phyloP scores from a whole-genome alignment of 2,888 invertebrate genomes.

The Marronus borbonicus region DNA sequence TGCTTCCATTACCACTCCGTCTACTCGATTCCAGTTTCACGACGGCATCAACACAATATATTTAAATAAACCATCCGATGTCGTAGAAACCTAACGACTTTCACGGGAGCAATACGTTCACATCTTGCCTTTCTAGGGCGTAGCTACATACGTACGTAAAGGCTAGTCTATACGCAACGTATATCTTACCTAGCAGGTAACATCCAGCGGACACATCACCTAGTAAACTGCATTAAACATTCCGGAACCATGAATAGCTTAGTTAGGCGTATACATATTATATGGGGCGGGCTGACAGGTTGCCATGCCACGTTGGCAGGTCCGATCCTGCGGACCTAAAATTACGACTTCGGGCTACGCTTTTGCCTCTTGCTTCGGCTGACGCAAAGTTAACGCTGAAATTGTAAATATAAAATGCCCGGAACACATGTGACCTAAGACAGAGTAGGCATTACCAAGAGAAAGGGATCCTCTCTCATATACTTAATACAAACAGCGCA shows the following conservation, averaged over 20 bases:
- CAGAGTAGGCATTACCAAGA: not conserved
- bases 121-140: not conserved
- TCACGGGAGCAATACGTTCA: slow-evolving; percentile 10
- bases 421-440: slow-evolving; percentile 11
- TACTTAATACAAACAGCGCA: slow-evolving; percentile 3
- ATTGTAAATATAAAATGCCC: slow-evolving; percentile 30
- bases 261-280: slow-evolving; percentile 19
- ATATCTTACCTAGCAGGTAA: not conserved
- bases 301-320: not conserved
- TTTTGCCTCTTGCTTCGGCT: too few relatives aligned
- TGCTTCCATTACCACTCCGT: not conserved
- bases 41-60: not conserved
- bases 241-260: slow-evolving; percentile 28
- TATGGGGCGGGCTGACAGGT: slow-evolving; percentile 14
- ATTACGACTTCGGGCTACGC: not conserved
- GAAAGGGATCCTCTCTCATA: too few relatives aligned
- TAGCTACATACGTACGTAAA: not conserved
- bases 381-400: not conserved
- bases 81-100: not conserved
- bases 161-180: not conserved
- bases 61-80: slow-evolving; percentile 11
- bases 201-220: not conserved
- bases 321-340: slow-evolving; percentile 3
- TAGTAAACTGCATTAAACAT: slow-evolving; percentile 23
- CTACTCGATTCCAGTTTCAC: not conserved